A percentile compares a stretch with the other conserved stretches of the same genome.
These are phyloP conservation scores for Cettia cetti DNA, from an alignment of 2,113 vertebrate genomes.

Conservation along the genomic window DNA sequence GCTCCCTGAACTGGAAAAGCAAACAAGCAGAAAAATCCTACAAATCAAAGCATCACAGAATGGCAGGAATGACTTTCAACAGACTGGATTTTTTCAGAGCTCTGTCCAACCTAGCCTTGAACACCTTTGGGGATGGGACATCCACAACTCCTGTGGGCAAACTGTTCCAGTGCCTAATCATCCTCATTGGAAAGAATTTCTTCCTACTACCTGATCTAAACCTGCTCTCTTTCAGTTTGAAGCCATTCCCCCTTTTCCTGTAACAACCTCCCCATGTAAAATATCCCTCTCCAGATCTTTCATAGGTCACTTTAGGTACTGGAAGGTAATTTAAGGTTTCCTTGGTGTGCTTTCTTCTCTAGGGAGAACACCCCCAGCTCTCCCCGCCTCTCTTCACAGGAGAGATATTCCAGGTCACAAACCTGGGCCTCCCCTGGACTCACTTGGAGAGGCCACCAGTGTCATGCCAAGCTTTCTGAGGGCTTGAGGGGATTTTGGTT, in stretches of 20 bases:
- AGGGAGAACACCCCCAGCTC: neutral
- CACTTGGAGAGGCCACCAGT: neutral
- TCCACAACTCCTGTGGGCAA: neutral
- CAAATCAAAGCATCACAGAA: neutral
- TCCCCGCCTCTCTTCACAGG: neutral
- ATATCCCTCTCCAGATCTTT: neutral
- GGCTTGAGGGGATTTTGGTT: neutral
- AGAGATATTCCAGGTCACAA: neutral
- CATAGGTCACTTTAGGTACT: neutral
- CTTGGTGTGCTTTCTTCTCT: neutral
- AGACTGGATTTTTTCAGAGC: neutral
- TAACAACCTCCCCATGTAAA: no score
- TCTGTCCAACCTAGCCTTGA: neutral
- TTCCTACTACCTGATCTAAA: neutral
- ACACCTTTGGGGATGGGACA: neutral
- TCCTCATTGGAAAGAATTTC: neutral
- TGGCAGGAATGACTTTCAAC: neutral
- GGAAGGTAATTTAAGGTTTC: neutral
- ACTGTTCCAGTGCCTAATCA: neutral
- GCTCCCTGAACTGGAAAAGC: neutral
- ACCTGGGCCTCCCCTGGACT: neutral
- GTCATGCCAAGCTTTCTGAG: neutral
- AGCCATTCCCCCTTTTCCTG: neutral
- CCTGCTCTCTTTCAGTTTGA: neutral
- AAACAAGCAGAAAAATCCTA: neutral